Conservation (phyloP, 2,888 invertebrate genomes). For the Linnaemya vulpina region DNA sequence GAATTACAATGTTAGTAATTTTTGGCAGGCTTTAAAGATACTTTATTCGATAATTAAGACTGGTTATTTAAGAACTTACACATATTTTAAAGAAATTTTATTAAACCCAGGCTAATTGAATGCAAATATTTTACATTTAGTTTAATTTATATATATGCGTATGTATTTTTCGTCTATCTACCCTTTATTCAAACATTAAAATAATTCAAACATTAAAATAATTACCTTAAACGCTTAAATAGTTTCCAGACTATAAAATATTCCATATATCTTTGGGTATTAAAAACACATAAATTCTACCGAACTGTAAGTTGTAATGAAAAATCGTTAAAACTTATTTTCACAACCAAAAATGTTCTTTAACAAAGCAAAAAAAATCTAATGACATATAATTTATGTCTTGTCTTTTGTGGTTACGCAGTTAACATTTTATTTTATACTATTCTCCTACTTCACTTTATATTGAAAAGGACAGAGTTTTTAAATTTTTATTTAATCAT, state of each 20-base stretch:
- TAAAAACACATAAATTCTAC: slow-evolving; percentile 2
- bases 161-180: too few relatives aligned
- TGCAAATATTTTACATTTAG: too few relatives aligned
- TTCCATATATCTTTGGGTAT: background rate
- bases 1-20: too few relatives aligned
- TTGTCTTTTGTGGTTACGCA: background rate
- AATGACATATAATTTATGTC: slow-evolving; percentile 49
- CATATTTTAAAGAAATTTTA: too few relatives aligned
- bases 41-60: too few relatives aligned
- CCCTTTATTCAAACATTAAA: too few relatives aligned
- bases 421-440: background rate
- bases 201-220: background rate
- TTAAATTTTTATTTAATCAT: slow-evolving; percentile 61
- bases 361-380: slow-evolving; percentile 17
- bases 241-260: slow-evolving; percentile 5
- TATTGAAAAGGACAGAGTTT: slow-evolving; percentile 13
- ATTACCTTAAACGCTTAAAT: background rate
- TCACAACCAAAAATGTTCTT: slow-evolving; percentile 13
- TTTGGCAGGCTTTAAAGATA: too few relatives aligned
- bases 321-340: slow-evolving; percentile 24
- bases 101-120: too few relatives aligned
- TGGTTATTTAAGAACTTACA: too few relatives aligned
- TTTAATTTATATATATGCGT: too few relatives aligned
- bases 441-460: background rate
- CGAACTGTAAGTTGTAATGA: background rate